Percentiles rank a stretch among this genome's conserved stretches.
These are phyloP conservation scores for Ostrea edulis DNA, from an alignment of 1,140 invertebrate genomes.

Conservation along the genomic window DNA sequence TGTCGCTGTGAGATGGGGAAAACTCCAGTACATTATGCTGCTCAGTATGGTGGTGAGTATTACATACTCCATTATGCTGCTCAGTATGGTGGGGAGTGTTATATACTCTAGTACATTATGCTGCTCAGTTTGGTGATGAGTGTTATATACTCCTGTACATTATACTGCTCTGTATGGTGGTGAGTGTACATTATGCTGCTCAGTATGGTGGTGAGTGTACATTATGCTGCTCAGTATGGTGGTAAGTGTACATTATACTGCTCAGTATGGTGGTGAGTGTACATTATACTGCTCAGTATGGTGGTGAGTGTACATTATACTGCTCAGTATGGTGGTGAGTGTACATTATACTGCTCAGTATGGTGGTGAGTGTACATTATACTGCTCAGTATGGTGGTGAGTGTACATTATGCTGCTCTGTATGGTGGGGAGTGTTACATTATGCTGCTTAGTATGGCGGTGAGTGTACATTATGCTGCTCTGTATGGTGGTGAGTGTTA, in stretches of 20 bases:
- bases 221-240: no score
- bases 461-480: constrained; percentile 75
- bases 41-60: constrained; percentile 73
- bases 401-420: no score
- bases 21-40: constrained; percentile 75
- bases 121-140: constrained; percentile 75
- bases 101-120: constrained; percentile 75
- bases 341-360: constrained; percentile 75
- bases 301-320: constrained; percentile 76
- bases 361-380: constrained; percentile 75
- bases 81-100: constrained; percentile 70
- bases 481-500: constrained; percentile 73
- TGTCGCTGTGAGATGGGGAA: constrained; percentile 69
- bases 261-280: constrained; percentile 75
- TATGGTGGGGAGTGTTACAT: no score
- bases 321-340: constrained; percentile 75
- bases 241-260: constrained; percentile 75
- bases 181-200: constrained; percentile 75
- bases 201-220: constrained; percentile 74
- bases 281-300: constrained; percentile 76
- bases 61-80: constrained; percentile 76
- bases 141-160: constrained; percentile 71
- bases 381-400: constrained; percentile 76
- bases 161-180: constrained; percentile 76
- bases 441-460: constrained; percentile 76